Percentiles rank a stretch among this genome's conserved stretches.
Conservation (phyloP, 2,797 vertebrate genomes). For the Ciconia nigra region DNA sequence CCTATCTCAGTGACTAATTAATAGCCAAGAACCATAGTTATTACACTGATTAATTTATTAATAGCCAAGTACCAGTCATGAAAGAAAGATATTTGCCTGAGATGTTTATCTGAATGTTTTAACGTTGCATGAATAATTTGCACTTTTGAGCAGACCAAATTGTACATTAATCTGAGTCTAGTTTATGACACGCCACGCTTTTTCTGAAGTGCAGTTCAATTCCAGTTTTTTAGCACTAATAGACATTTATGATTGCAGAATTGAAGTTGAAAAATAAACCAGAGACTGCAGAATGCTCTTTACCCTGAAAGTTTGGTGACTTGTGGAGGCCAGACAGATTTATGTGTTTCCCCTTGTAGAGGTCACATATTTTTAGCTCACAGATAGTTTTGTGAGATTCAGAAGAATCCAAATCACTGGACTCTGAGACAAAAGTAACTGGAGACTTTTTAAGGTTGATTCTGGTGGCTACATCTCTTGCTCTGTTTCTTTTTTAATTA, state of each 20-base stretch:
- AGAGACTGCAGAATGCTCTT: background rate
- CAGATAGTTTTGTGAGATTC: background rate
- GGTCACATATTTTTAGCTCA: slow-evolving; percentile 21
- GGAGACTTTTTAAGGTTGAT: background rate
- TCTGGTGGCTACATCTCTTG: background rate
- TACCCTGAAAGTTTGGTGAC: background rate
- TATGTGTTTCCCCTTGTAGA: slow-evolving; percentile 3
- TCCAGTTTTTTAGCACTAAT: slow-evolving; percentile 14
- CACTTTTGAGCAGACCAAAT: background rate
- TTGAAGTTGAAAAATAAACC: slow-evolving; percentile 31
- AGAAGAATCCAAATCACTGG: background rate
- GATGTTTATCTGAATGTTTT: background rate
- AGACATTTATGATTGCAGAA: slow-evolving; percentile 30
- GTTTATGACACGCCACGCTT: background rate
- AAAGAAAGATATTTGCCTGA: background rate
- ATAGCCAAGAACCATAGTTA: background rate
- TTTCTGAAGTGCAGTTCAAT: background rate
- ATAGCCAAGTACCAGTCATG: background rate
- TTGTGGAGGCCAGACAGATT: slow-evolving; percentile 12
- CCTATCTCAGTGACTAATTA: background rate
- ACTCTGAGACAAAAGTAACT: background rate
- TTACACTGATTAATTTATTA: background rate
- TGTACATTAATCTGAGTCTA: background rate
- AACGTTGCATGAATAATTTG: background rate
- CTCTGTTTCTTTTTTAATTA: background rate